Base-by-base conservation (phyloP, 2,113 vertebrate species). In the Uria aalge region DNA sequence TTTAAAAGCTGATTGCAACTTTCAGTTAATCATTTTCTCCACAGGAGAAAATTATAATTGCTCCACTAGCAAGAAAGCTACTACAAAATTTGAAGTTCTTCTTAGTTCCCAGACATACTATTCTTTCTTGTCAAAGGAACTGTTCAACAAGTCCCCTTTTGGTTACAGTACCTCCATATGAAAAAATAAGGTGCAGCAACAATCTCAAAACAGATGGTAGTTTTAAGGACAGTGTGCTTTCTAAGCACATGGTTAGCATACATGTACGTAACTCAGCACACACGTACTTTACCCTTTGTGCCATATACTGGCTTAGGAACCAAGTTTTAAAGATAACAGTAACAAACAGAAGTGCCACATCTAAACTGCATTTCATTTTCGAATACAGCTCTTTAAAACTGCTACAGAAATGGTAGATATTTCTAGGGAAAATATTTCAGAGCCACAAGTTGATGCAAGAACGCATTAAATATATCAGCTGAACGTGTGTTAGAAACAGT, bases 41-140 rank as follows among this genome's bases (percentile, higher is more conserved):
- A 67, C 29, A 34, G 8, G 5, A 57, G 16, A 88, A 86, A 96
- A 77, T 40, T 41, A 17, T 34, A 68, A 75, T 73, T 92, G 40
- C 30, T 53, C 11, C 57, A 38, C 40, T 34, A 82, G 12, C 29
- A 78, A 34, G 82, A 82, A 85, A 88, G 16, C 22, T 91, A 48
- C 40, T 45, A 76, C 27, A 79, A 89, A 91, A 72, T 63, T 34
- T 63, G 13, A 82, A 62, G 55, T 32, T 66, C 12, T 38, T 89
- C 47, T 85, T n/a, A 32, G 9, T 38, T 92, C 34, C 19, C 40
- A 63, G 12, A 17, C 6, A 21, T 36, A 32, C 3, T 64, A 19
- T 11, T 59, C 27, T 47, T 77, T 45, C 48, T 60, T 0, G 0
- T 59, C 12, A 91, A 78, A 89, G 11, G 11, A 71, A 36, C 2